Conservation (phyloP, 2,113 vertebrate species). For the Gracilinanus agilis region DNA sequence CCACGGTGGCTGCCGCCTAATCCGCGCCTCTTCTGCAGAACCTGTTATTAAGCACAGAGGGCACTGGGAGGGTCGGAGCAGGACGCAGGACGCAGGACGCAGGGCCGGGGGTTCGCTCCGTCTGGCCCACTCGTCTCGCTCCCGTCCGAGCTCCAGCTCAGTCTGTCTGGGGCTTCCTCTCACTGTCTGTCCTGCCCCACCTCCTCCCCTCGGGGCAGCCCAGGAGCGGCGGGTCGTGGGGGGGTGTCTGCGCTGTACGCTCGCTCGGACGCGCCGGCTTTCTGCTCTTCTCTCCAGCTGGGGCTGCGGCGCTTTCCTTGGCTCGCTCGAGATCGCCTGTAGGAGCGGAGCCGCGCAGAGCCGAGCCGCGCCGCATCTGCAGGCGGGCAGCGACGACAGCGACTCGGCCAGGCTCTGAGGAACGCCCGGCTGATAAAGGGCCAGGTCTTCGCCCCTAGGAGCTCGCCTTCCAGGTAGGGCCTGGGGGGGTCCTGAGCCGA, state of each 20-base stretch:
- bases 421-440: neutral
- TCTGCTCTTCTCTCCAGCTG: neutral
- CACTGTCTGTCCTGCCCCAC: neutral
- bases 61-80: slow-evolving; percentile 4
- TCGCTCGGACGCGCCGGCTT: neutral
- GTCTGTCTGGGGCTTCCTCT: neutral
- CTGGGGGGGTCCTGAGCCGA: neutral
- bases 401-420: neutral
- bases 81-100: neutral
- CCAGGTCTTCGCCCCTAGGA: neutral
- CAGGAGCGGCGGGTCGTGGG: neutral
- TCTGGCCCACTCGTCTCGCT: neutral
- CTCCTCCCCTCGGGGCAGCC: neutral
- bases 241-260: neutral
- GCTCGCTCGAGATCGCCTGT: neutral
- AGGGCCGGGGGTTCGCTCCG: neutral
- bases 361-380: neutral
- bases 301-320: neutral
- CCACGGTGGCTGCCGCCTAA: neutral
- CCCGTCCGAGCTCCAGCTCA: neutral
- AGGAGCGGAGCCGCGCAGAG: too few species aligned
- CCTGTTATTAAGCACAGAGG: slow-evolving; percentile 22
- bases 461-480: neutral
- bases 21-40: neutral
- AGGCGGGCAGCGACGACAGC: neutral